Evolutionary conservation across 2,888 invertebrate genomes (phyloP).

Genomic region (Noctua janthe): DNA sequence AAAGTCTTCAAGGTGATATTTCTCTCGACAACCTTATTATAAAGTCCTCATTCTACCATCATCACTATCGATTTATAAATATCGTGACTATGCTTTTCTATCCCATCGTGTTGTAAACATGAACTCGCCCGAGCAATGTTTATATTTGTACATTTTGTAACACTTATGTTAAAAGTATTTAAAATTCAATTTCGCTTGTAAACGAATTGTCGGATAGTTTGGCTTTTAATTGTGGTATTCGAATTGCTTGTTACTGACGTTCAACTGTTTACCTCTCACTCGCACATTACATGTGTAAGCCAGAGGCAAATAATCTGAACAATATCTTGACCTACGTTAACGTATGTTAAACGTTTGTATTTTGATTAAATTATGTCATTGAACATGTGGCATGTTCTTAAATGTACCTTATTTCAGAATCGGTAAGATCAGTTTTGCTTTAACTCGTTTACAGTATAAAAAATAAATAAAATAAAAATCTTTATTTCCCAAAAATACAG

Average conservation of each 20-base stretch:
- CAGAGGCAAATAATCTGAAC: background rate
- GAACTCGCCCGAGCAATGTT: constrained; percentile 57
- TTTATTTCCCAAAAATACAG: too few relatives aligned
- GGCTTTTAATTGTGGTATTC: constrained; percentile 26
- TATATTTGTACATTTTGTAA: constrained; percentile 75
- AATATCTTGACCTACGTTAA: background rate
- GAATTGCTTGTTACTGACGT: constrained; percentile 14
- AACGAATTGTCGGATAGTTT: constrained; percentile 19
- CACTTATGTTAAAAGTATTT: constrained; percentile 60
- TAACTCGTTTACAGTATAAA: background rate
- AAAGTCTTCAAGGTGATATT: background rate
- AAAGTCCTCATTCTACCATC: constrained; percentile 31
- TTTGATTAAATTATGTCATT: background rate
- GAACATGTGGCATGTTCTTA: background rate
- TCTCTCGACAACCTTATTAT: background rate
- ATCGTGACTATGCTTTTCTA: constrained; percentile 54
- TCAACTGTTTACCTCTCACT: constrained; percentile 13
- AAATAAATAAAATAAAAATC: too few relatives aligned
- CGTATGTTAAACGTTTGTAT: background rate
- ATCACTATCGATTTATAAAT: constrained; percentile 27
- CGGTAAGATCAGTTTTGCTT: constrained; percentile 23
- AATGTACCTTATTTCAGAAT: constrained; percentile 36
- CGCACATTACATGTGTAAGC: constrained; percentile 1
- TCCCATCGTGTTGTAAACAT: constrained; percentile 62
- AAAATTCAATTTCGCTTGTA: constrained; percentile 56